These are phyloP conservation scores for Marronus borbonicus DNA, from an alignment of 2,888 invertebrate genomes.

Conservation along the genomic window DNA sequence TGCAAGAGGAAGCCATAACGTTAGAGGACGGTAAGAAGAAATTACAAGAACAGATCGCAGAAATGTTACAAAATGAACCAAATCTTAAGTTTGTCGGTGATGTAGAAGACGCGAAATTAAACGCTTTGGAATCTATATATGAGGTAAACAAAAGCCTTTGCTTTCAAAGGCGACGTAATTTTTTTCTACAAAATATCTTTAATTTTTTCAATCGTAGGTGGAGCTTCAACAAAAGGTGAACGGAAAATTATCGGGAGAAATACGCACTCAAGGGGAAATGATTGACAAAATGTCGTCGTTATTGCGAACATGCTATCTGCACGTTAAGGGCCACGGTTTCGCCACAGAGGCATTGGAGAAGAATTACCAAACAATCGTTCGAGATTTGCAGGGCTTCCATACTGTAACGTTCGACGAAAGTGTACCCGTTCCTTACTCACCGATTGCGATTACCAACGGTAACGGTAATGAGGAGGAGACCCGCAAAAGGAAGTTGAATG, in stretches of 20 bases:
- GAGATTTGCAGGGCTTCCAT: conserved; percentile 75
- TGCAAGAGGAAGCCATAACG: conserved; percentile 57
- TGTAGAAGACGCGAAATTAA: conserved; percentile 56
- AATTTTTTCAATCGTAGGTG: conserved; percentile 39
- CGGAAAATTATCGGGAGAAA: conserved; percentile 60
- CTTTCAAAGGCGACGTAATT: not conserved
- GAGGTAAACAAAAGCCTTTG: conserved; percentile 52
- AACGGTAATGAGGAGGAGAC: conserved; percentile 52
- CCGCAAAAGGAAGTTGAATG: conserved; percentile 52
- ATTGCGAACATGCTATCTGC: conserved; percentile 75
- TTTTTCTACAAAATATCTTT: not conserved
- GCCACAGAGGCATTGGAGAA: conserved; percentile 73
- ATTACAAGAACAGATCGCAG: conserved; percentile 59
- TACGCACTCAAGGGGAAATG: conserved; percentile 59
- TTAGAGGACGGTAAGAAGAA: conserved; percentile 59
- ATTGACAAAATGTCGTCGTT: conserved; percentile 69
- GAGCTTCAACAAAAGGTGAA: conserved; percentile 59
- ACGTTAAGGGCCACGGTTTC: conserved; percentile 75
- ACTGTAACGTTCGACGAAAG: conserved; percentile 76
- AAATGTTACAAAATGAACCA: conserved; percentile 59
- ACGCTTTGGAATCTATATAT: conserved; percentile 52
- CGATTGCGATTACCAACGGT: conserved; percentile 54
- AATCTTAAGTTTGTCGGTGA: conserved; percentile 55
- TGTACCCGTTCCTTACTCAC: conserved; percentile 59
- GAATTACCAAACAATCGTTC: conserved; percentile 76